phyloP scores from a whole-genome alignment of 2,888 invertebrate genomes.

The Geophilus truncorum region DNA sequence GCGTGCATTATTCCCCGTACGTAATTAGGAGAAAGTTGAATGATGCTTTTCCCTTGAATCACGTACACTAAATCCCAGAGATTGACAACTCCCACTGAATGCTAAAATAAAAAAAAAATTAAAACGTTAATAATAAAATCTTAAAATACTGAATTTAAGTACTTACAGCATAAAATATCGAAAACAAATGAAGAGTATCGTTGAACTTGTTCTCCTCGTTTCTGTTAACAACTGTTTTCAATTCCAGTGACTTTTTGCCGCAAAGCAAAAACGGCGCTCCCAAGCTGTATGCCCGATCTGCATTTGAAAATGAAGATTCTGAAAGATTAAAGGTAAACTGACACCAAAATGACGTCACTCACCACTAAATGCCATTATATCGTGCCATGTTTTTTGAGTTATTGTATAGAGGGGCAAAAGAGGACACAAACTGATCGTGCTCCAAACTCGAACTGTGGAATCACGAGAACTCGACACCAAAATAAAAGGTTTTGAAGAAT shows the following conservation, averaged over 20 bases:
- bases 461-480: conserved; percentile 51
- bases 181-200: not conserved
- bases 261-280: conserved; percentile 42
- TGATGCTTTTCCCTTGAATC: conserved; percentile 44
- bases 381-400: conserved; percentile 44
- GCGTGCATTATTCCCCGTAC: conserved; percentile 49
- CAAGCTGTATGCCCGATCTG: conserved; percentile 16
- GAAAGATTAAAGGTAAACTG: not conserved
- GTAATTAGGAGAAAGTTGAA: conserved; percentile 45
- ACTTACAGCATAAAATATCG: not conserved
- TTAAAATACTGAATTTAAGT: not conserved
- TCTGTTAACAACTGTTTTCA: conserved; percentile 37
- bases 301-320: not conserved
- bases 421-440: conserved; percentile 46
- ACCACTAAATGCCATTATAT: conserved; percentile 39
- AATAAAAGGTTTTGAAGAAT: conserved; percentile 49
- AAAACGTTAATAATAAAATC: not conserved
- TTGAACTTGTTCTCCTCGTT: not conserved
- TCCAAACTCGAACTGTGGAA: conserved; percentile 51
- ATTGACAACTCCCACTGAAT: conserved; percentile 46
- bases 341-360: not conserved
- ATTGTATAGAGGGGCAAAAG: conserved; percentile 47
- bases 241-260: conserved; percentile 43
- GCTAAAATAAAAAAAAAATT: conserved; percentile 40
- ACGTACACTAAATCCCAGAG: conserved; percentile 50